Percentiles rank a stretch among this genome's conserved stretches.
Conservation (phyloP, 2,113 vertebrate genomes). For the Aleadryas rufinucha region DNA sequence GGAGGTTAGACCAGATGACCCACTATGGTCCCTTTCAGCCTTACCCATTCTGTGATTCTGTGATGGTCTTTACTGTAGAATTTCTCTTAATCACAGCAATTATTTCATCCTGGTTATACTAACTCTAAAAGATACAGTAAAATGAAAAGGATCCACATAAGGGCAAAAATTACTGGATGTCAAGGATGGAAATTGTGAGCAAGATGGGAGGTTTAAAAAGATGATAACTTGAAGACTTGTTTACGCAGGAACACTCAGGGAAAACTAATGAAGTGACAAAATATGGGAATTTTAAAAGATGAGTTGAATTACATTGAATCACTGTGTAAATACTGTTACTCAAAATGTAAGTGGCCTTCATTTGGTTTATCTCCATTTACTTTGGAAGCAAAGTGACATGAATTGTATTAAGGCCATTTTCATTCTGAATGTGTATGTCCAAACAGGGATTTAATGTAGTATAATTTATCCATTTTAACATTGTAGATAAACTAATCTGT, state of each 20-base stretch:
- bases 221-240: neutral
- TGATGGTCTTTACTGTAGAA: neutral
- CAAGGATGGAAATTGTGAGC: neutral
- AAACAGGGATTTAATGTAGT: neutral
- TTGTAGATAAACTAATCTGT: neutral
- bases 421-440: neutral
- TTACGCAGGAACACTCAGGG: neutral
- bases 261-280: neutral
- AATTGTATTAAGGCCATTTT: constrained; percentile 22
- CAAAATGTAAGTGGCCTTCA: neutral
- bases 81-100: neutral
- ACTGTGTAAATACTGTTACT: neutral
- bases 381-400: constrained; percentile 1
- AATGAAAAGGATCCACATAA: neutral
- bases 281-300: neutral
- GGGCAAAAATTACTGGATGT: neutral
- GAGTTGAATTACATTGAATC: neutral
- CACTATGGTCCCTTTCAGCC: neutral
- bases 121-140: neutral
- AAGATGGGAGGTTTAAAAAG: neutral
- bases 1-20: neutral
- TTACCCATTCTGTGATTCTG: neutral
- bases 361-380: constrained; percentile 13
- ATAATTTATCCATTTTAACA: constrained; percentile 7
- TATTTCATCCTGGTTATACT: neutral